Evolutionary conservation across 2,888 invertebrate species (phyloP), one percentile per base, ranked within the genome.

Genomic region (Microplitis deprimator): DNA sequence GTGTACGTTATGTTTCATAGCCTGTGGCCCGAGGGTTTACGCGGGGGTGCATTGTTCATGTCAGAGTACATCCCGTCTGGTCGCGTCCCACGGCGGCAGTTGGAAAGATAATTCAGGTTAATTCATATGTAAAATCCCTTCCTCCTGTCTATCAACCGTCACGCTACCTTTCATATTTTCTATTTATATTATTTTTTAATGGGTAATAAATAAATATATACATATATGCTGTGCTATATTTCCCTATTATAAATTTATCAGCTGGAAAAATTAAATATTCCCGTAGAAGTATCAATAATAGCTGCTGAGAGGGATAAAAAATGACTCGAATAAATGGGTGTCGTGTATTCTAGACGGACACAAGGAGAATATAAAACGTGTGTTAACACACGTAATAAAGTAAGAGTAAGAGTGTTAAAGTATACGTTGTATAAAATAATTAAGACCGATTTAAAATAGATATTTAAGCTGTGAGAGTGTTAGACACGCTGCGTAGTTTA

Each of bases 101-200:
- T 80, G 82, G 80, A 78, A 74, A 81, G 80, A 81, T 86, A 83
- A 85, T 85, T 82, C 82, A 82, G 81, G 82, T 84, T 85, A 86
- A 86, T 86, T 86, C 83, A 84, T 86, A 84, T 85, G 82, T 81
- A 81, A 84, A 81, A 81, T 84, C 81, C 82, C 81, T 82, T 84
- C 79, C 76, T 79, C 79, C 83, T 82, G 85, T 86, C 86, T 79
- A 82, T 85, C 85, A 86, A 78, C 68, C 78, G 79, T 85, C 84
- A 87, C 84, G 85, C 84, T 79, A 83, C 68, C 20, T 67, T 39
- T 8, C 20, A 65, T 39, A 29, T 62, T 50, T 62, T 72, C 77
- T 75, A 73, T 77, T 17, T n/a, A 41, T 29, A 59, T 70, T 70
- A 59, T 50, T 60, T 38, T 59, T n/a, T 64, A 50, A 50, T 13